A percentile compares a stretch with the other conserved stretches of the same genome.
Conservation (phyloP, 1,140 invertebrate genomes). For the Platyscapa corneri region DNA sequence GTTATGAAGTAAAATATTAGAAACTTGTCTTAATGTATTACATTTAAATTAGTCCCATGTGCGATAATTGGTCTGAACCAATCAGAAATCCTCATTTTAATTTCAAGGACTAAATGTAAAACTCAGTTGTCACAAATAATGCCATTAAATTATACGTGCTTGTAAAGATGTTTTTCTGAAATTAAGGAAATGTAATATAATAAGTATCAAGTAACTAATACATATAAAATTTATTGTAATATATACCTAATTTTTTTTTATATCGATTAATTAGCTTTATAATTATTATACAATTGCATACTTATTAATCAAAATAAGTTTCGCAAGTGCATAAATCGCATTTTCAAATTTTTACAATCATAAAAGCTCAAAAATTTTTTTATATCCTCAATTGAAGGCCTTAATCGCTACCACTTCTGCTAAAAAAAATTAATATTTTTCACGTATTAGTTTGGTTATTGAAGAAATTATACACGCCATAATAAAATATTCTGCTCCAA, state of each 20-base stretch:
- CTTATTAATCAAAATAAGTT: not conserved
- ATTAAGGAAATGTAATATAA: not conserved
- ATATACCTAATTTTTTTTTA: too few species aligned
- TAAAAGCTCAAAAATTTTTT: too few species aligned
- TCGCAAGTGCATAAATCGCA: not conserved
- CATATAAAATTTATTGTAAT: too few species aligned
- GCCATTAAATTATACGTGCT: too few species aligned
- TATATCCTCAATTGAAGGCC: too few species aligned
- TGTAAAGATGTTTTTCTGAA: not conserved
- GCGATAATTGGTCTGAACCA: not conserved
- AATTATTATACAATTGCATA: not conserved
- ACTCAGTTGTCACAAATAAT: not conserved
- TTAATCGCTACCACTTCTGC: not conserved
- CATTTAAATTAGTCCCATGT: not conserved
- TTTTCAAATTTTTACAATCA: not conserved
- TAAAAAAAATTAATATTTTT: not conserved
- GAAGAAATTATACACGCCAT: too few species aligned
- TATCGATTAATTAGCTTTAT: not conserved
- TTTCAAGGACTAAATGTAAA: not conserved
- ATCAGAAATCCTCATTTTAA: not conserved
- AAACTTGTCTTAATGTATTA: conserved; percentile 1
- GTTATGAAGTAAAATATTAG: not conserved
- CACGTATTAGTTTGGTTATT: not conserved
- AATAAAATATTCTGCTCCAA: too few species aligned
- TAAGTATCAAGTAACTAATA: too few species aligned